Evolutionary conservation across 1,140 invertebrate genomes (phyloP).

Genomic region (Trichogramma pretiosum): DNA sequence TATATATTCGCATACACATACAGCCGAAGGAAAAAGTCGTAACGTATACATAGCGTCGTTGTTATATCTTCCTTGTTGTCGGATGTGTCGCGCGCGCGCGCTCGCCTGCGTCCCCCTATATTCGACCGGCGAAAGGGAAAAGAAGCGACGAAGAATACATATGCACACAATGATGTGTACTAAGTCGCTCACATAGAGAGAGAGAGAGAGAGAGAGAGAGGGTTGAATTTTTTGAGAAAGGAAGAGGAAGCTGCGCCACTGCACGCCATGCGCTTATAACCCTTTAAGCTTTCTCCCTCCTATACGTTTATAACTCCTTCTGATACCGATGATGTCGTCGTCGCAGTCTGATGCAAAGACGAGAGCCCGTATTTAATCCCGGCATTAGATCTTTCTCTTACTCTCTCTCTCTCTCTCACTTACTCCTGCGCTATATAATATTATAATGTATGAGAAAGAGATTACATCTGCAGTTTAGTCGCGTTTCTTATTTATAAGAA

Average conservation of each 20-base stretch:
- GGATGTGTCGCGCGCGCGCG: background rate
- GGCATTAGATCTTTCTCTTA: slow-evolving; percentile 14
- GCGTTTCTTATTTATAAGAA: slow-evolving; percentile 17
- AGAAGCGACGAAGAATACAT: background rate
- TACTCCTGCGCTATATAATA: background rate
- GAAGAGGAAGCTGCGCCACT: slow-evolving; percentile 1
- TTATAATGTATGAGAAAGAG: slow-evolving; percentile 18
- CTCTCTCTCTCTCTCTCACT: background rate
- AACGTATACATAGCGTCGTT: no score
- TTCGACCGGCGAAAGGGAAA: slow-evolving; percentile 8
- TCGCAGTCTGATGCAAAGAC: no score
- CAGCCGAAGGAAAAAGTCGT: no score
- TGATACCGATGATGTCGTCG: slow-evolving; percentile 3
- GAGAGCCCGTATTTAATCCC: slow-evolving; percentile 12
- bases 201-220: background rate
- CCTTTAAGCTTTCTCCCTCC: no score
- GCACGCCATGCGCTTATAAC: background rate
- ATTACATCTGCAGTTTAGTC: slow-evolving; percentile 20
- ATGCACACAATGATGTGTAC: background rate
- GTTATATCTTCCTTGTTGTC: no score
- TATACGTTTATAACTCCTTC: slow-evolving; percentile 9
- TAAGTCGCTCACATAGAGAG: background rate
- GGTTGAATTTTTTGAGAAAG: slow-evolving; percentile 15
- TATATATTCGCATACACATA: no score
- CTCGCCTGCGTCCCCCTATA: background rate